Conservation (phyloP, 2,113 vertebrate genomes). For the Amia ocellicauda region DNA sequence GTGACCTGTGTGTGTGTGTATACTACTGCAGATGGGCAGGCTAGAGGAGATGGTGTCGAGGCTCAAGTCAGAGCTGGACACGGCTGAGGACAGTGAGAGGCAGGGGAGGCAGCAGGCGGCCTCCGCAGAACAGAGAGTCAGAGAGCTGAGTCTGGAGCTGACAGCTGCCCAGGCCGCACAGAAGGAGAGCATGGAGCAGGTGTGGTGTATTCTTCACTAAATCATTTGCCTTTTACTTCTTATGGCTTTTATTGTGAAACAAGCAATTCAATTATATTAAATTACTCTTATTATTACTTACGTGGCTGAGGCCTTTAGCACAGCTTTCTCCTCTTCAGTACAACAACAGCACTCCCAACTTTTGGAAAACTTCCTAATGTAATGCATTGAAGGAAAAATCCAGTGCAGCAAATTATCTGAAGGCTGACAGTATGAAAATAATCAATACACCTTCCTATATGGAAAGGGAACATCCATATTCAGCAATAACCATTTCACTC, state of each 20-base stretch:
- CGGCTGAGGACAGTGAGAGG: conserved; percentile 24
- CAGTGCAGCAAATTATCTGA: too few relatives aligned
- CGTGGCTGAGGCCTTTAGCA: too few relatives aligned
- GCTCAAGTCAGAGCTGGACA: conserved; percentile 48
- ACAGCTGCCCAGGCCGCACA: conserved; percentile 36
- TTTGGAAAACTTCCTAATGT: too few relatives aligned
- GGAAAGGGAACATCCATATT: too few relatives aligned
- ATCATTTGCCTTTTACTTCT: background rate
- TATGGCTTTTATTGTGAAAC: background rate
- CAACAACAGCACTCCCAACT: too few relatives aligned
- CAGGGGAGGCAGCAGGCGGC: conserved; percentile 28
- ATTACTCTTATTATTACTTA: too few relatives aligned
- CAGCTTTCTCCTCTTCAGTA: too few relatives aligned
- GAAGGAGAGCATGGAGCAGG: conserved; percentile 52
- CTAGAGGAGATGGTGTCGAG: conserved; percentile 36
- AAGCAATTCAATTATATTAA: too few relatives aligned
- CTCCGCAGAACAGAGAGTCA: conserved; percentile 33
- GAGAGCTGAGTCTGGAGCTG: conserved; percentile 41
- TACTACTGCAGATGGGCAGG: conserved; percentile 31
- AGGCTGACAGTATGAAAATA: too few relatives aligned
- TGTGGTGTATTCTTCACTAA: conserved; percentile 20
- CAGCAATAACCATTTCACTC: too few relatives aligned
- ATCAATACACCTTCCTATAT: too few relatives aligned
- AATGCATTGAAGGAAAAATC: too few relatives aligned
- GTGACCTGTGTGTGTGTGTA: conserved; percentile 10